phyloP scores from a whole-genome alignment of 1,140 invertebrate species.

The Gryllus bimaculatus region DNA sequence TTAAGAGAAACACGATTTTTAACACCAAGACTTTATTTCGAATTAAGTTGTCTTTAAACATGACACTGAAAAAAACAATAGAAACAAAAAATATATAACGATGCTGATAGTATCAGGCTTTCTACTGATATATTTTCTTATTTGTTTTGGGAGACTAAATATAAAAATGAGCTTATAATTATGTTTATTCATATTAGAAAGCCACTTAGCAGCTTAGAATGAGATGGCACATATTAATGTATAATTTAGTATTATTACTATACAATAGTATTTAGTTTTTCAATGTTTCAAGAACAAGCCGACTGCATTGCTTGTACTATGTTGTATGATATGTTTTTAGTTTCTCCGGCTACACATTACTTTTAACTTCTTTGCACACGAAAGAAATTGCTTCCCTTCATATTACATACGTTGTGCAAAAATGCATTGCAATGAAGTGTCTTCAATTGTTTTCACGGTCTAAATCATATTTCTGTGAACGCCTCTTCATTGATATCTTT shows the following conservation, averaged over 20 bases:
- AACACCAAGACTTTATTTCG: conserved; percentile 22
- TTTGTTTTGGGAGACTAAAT: conserved; percentile 16
- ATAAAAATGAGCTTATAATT: conserved; percentile 17
- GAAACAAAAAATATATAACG: conserved; percentile 10
- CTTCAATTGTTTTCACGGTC: neutral
- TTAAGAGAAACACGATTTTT: neutral
- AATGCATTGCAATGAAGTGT: neutral
- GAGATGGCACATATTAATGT: neutral
- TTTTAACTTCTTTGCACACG: neutral
- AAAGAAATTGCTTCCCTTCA: neutral
- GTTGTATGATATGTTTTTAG: neutral
- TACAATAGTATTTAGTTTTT: neutral
- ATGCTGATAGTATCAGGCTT: conserved; percentile 1
- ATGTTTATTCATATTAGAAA: neutral
- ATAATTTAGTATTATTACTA: conserved; percentile 2
- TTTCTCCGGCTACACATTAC: neutral
- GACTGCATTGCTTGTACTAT: neutral
- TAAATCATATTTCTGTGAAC: neutral
- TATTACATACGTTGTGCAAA: neutral
- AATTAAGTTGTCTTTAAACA: conserved; percentile 17
- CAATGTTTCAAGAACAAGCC: neutral
- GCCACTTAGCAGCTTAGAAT: neutral
- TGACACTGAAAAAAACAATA: conserved; percentile 20
- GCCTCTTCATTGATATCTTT: neutral
- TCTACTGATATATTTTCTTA: conserved; percentile 2